Percentiles rank a stretch among this genome's conserved stretches.
Evolutionary conservation across 2,113 vertebrate species (phyloP).

Genomic region (Myrmecobius fasciatus): DNA sequence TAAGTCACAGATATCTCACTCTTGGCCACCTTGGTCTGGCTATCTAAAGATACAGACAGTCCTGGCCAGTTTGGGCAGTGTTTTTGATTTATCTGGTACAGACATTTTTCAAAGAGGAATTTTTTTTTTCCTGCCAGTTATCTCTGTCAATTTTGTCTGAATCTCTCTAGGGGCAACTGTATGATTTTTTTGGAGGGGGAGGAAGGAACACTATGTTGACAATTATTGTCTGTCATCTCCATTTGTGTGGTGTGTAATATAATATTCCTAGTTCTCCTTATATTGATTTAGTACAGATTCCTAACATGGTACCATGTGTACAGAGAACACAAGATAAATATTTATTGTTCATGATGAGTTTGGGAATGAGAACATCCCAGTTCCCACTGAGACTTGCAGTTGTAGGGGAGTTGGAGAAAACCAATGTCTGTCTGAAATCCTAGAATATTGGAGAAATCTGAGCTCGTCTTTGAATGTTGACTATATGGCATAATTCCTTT

Average conservation of each 20-base stretch:
- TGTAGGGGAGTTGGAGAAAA: conserved; percentile 41
- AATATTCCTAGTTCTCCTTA: not conserved
- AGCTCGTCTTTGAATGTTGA: not conserved
- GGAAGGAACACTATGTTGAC: not conserved
- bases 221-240: not conserved
- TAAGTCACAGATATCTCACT: not conserved
- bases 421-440: conserved; percentile 14
- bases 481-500: conserved; percentile 39
- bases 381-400: conserved; percentile 44
- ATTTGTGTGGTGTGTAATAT: conserved; percentile 1
- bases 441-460: conserved; percentile 16
- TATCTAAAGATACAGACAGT: conserved; percentile 13
- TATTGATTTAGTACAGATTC: conserved; percentile 42
- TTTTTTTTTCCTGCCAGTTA: not conserved
- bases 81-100: not conserved
- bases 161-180: not conserved
- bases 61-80: not conserved
- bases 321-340: conserved; percentile 60
- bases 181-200: not conserved
- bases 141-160: conserved; percentile 30
- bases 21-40: not conserved
- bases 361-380: conserved; percentile 46
- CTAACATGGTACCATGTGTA: conserved; percentile 30
- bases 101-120: not conserved
- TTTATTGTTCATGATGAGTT: conserved; percentile 62